Evolutionary conservation across 2,797 vertebrate genomes (phyloP), one percentile per base, ranked within the genome.

Genomic region (Gorsachius magnificus): DNA sequence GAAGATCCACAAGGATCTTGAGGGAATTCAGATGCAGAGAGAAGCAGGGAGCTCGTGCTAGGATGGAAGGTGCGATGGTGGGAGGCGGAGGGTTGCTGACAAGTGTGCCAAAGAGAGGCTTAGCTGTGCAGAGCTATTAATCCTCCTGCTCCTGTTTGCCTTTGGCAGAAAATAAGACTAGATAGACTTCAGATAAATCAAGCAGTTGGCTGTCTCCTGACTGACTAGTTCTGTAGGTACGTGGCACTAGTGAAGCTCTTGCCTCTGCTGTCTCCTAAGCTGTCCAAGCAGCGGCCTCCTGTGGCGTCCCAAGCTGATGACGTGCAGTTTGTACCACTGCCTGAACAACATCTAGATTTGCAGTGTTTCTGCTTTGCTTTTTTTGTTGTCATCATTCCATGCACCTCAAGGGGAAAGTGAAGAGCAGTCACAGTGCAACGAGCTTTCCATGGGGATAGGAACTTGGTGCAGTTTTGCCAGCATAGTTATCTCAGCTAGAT

Each of bases 391-490:
- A 16, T 54, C 61, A 2, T 58, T 64, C 33, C 11, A 0, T 10
- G 9, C 5, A n/a, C 2, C 10, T 46, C 28, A 24, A 31, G 24
- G 26, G 13, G 31, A 76, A 77, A 24, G 24, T 28, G 11, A 76
- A 48, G 43, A 24, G 19, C 0, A 0, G 5, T 38, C 1, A 0
- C 11, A 46, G 51, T 38, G 17, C 3, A 8, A 13, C 4, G 25
- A 36, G 15, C 28, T 79, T 66, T 45, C 41, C 17, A 9, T 5
- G 6, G 26, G 16, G 10, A 25, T 33, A 36, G 29, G 43, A 81
- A 5, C 41, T 77, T 21, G 13, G 13, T 26, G 35, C 9, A 15
- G 17, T 54, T 63, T 29, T 72, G 21, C 4, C 10, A n/a, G 31
- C 54, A 71, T 45, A 72, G 5, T 58, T 38, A 33, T 16, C 54